Percentiles rank a stretch among this genome's conserved stretches.
phyloP scores from a whole-genome alignment of 2,797 vertebrate genomes.

The Mormyrops boulengeri region DNA sequence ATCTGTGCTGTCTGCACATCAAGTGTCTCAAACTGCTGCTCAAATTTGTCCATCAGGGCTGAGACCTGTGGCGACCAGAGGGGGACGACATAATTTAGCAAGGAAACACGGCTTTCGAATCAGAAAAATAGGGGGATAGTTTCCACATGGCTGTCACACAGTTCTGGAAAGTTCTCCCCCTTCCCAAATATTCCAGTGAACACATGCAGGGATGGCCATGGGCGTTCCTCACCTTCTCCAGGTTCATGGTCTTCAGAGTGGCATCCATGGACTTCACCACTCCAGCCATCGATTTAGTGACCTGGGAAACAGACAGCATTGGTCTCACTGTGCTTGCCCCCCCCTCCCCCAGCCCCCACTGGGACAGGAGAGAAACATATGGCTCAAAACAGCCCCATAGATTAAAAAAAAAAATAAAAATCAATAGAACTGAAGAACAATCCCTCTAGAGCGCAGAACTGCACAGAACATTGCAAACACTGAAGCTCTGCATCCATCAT shows the following conservation, averaged over 20 bases:
- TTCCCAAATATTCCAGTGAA: not conserved
- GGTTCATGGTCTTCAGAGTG: constrained; percentile 86
- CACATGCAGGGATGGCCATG: not conserved
- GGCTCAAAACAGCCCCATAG: not conserved
- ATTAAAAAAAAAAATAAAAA: not conserved
- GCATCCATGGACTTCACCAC: constrained; percentile 95
- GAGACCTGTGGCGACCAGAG: constrained; percentile 66
- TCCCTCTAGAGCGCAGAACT: not conserved
- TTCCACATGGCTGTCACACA: not conserved
- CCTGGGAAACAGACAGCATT: constrained; percentile 53
- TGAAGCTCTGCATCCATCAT: not conserved
- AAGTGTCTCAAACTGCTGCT: constrained; percentile 89
- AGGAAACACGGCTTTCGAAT: not conserved
- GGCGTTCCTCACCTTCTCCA: constrained; percentile 76
- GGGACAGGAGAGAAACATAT: not conserved
- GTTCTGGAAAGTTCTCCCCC: not conserved
- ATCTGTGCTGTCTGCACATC: constrained; percentile 92
- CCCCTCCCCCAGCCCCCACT: not conserved
- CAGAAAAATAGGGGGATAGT: not conserved
- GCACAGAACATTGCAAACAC: not conserved
- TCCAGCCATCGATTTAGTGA: constrained; percentile 93
- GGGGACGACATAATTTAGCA: not conserved
- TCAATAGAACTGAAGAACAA: not conserved
- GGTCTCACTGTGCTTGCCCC: not conserved
- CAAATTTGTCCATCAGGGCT: constrained; percentile 86